Evolutionary conservation across 2,113 vertebrate species (phyloP).

Genomic region (Tyrannus savana): DNA sequence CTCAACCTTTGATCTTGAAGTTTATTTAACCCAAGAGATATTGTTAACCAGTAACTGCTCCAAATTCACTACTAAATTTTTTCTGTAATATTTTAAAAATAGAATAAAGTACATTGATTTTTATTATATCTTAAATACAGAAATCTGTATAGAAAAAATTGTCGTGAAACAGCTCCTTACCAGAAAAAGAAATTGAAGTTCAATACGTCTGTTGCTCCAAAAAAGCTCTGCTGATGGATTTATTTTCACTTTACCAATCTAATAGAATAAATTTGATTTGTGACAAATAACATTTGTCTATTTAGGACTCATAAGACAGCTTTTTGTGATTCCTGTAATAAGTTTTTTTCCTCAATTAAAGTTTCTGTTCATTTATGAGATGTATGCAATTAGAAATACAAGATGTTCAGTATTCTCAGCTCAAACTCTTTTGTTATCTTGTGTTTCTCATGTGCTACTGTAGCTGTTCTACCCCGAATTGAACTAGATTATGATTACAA

Average conservation of each 20-base stretch:
- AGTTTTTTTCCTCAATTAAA: slow-evolving; percentile 41
- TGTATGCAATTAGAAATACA: slow-evolving; percentile 51
- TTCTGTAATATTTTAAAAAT: not conserved
- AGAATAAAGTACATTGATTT: not conserved
- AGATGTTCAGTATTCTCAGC: slow-evolving; percentile 34
- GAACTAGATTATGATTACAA: slow-evolving; percentile 61
- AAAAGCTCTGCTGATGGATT: not conserved
- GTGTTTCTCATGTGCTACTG: not conserved
- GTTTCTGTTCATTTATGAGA: slow-evolving; percentile 32
- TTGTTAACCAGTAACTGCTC: not conserved
- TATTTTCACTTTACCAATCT: not conserved
- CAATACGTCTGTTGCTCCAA: not conserved
- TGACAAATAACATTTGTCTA: slow-evolving; percentile 19
- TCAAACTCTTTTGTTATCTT: slow-evolving; percentile 27
- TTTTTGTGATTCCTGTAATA: slow-evolving; percentile 8
- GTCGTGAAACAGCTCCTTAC: not conserved
- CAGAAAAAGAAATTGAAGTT: not conserved
- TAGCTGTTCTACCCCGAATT: slow-evolving; percentile 36
- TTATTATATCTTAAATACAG: not conserved
- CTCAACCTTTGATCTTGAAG: not conserved
- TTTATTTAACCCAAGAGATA: not conserved
- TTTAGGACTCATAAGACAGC: slow-evolving; percentile 7
- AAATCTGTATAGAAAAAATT: not conserved
- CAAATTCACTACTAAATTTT: not conserved
- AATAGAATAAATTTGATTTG: slow-evolving; percentile 20